Base-by-base conservation (phyloP, 23 tunicate species). In the Ascidia mentula region DNA sequence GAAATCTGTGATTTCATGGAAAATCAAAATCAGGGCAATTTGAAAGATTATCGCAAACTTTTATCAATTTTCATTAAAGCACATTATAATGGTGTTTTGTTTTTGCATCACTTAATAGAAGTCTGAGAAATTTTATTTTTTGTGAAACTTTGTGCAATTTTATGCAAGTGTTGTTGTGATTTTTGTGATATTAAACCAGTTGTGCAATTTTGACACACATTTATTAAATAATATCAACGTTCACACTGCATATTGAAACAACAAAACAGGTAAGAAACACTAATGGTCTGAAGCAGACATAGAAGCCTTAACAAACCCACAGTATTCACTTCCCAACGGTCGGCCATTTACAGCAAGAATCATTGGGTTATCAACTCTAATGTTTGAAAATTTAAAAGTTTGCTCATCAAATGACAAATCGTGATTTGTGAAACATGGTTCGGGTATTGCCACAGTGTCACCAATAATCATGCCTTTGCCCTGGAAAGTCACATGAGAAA, bases 401-500 rank as follows among this genome's bases (percentile, higher is more conserved):
- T 77, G 74, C 5, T 37, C 39, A 31, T 32, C 75, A 74, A 73
- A 84, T 31, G 53, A 45, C 30, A 93, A n/a, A 34, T 81, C 73
- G 33, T 84, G 82, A 6, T 46, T 32, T 38, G 85, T 83, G 36
- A 93, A 38, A 34, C 46, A 80, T 24, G 98, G 98, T 40, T 93
- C 90, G 6, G 98, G 89, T 30, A 93, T 77, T 17, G 93, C 98
- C 17, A 93, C 98, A 12, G 98, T 37, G 75, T 93, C 98, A 2
- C 98, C 98, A 59, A 93, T 93, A 31, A 93, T 93, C 87, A 93
- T 79, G 12, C 98, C 98, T 39, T 80, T 76, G 6, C 93, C 89
- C 89, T 89, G 72, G 18, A 73, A 32, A 34, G 15, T 9, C 15
- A 9, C 15, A 9, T 42, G 53, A 42, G 15, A 15, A 42, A 42